Evolutionary conservation across 2,888 invertebrate species (phyloP), one percentile per base, ranked within the genome.

Genomic region (Junonia oenone): DNA sequence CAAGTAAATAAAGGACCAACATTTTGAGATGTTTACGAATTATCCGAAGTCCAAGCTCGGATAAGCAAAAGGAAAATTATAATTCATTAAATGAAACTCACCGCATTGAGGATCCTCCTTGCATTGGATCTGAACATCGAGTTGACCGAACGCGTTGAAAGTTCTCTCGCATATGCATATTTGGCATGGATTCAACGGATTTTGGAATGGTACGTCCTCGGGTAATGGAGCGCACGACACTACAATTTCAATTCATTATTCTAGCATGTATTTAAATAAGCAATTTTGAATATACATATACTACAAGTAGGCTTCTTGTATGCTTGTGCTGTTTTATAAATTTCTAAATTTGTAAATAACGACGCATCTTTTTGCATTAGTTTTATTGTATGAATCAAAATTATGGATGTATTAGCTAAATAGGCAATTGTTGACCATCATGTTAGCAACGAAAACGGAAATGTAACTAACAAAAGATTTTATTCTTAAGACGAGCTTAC

Each of bases 141-240:
- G 62, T 13, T 66, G 63, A 2, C 78, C 79, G 29, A 63, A 63
- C 1, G 50, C 6, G 51, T 68, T 67, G 6, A 69, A 5, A 0
- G 61, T 40, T 38, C 72, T 69, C 31, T 49, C 62, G 64, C 87
- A 87, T 27, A 79, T 62, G 62, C 87, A 87, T 15, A 78, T 64
- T 62, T 85, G 86, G 66, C 87, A 87, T 6, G 83, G 85, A 50
- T 87, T 79, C 58, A 83, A 56, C 1, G 86, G 87, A 58, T 84
- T 82, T 51, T 76, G 67, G 64, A 83, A 87, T 1, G 73, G 75
- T 45, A 64, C 61, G 45, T 76, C 74, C 43, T 62, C 71, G 6
- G 85, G 86, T 29, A 86, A 60, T 6, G 85, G 85, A 11, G 64
- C 71, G 66, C 86, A 86, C 2, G 71, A 66, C 13, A 68, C 78